These are phyloP conservation scores for Blastomussa wellsi DNA, from an alignment of 92 coral and sea anemone genomes.

Conservation along the genomic window DNA sequence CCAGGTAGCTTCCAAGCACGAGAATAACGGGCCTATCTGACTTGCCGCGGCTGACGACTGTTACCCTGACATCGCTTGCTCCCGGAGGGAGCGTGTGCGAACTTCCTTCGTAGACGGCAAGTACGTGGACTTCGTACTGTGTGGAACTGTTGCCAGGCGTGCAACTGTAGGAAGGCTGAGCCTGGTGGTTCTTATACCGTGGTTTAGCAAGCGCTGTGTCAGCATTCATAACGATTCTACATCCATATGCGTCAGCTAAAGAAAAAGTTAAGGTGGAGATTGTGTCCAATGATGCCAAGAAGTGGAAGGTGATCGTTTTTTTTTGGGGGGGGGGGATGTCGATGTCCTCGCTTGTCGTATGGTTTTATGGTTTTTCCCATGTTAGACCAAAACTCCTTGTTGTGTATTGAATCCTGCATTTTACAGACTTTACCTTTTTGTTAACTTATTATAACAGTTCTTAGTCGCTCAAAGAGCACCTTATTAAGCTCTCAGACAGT, in stretches of 20 bases:
- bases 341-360: too few species aligned
- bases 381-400: too few species aligned
- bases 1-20: neutral
- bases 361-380: too few species aligned
- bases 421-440: too few species aligned
- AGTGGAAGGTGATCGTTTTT: too few species aligned
- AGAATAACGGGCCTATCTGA: constrained; percentile 1
- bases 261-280: neutral
- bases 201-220: constrained; percentile 3
- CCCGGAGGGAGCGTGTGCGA: constrained; percentile 1
- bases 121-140: constrained; percentile 21
- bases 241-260: constrained; percentile 24
- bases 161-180: neutral
- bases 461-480: too few species aligned
- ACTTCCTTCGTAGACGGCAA: constrained; percentile 13
- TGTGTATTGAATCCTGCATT: too few species aligned
- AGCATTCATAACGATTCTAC: neutral
- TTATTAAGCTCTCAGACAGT: too few species aligned
- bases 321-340: too few species aligned
- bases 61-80: neutral
- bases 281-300: too few species aligned
- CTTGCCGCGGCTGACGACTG: neutral
- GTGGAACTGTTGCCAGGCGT: constrained; percentile 16
- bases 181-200: constrained; percentile 6
- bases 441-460: too few species aligned